Base-by-base conservation (phyloP, 2,113 vertebrate species). In the Agapornis roseicollis region DNA sequence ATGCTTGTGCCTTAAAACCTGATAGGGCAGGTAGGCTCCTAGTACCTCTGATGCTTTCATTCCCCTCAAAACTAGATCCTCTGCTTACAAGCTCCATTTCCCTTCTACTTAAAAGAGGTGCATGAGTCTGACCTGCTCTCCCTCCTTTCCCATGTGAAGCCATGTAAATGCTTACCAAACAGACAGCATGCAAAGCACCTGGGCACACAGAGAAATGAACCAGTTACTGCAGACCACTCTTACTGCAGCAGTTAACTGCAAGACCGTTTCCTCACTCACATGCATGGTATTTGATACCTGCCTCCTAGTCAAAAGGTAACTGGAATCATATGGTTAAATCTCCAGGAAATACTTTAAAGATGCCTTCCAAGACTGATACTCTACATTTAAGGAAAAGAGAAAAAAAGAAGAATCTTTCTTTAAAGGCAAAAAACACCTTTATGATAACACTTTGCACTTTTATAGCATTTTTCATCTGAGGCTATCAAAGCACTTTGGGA, bases 381-480 rank as follows among this genome's bases (percentile, higher is more conserved):
- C 68, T 64, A 52, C 23, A 72, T 78, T 77, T 56, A 58, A 61
- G 33, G 0, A 64, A 39, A 68, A 74, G 84, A 66, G 33, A 39
- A 49, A 22, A 31, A 46, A 27, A 17, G 4, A 23, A 39, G 37
- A 16, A 3, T 27, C 13, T 27, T 42, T n/a, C 66, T 88, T 88
- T 58, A 76, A 85, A 90, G 68, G n/a, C 33, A 60, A 52, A 85
- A 61, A 66, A 0, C 1, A 80, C 39, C 65, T 82, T 91, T 94
- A 22, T 84, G 80, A 63, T 66, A 94, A 60, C 19, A 29, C 50
- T 94, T 96, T 63, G 44, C 41, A 46, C 77, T 94, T 94, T 90
- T 64, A 90, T 33, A 90, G n/a, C 44, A 58, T 76, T 86, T 93
- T 93, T 96, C 85, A 87, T 89, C 72, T 72, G 41, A 93, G 69